A percentile compares a stretch with the other conserved stretches of the same genome.
Conservation (phyloP, 2,797 vertebrate genomes). For the Gymnothorax reevesii region DNA sequence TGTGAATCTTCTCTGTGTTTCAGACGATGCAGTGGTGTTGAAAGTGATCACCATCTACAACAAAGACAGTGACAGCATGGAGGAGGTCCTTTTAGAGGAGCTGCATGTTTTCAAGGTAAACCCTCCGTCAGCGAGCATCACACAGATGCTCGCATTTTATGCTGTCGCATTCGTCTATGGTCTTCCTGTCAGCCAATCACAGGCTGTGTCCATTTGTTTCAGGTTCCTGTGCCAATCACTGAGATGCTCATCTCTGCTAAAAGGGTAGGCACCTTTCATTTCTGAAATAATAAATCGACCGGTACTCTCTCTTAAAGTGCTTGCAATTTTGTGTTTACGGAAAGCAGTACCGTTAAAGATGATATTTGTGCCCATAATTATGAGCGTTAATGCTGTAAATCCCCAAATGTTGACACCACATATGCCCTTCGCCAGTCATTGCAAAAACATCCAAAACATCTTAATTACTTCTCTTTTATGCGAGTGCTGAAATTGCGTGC, state of each 20-base stretch:
- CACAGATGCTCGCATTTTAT: background rate
- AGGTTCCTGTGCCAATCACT: conserved; percentile 83
- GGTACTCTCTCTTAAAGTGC: too few relatives aligned
- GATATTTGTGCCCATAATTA: too few relatives aligned
- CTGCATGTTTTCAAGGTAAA: conserved; percentile 83
- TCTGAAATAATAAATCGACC: too few relatives aligned
- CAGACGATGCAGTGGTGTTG: conserved; percentile 80
- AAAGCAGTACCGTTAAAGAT: too few relatives aligned
- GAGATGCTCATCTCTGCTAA: conserved; percentile 93
- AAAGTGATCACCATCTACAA: conserved; percentile 87
- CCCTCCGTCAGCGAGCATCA: too few relatives aligned
- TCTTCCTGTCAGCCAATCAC: background rate
- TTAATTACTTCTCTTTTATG: too few relatives aligned
- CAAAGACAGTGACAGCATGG: conserved; percentile 82
- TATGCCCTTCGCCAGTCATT: too few relatives aligned
- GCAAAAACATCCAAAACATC: too few relatives aligned
- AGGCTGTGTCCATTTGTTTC: background rate
- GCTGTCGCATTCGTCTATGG: background rate
- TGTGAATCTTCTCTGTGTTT: background rate
- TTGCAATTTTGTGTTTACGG: too few relatives aligned
- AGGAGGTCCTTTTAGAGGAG: conserved; percentile 85
- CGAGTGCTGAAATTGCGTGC: too few relatives aligned
- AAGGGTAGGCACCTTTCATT: conserved; percentile 74
- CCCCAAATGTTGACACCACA: too few relatives aligned
- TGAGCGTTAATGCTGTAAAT: too few relatives aligned